phyloP scores from a whole-genome alignment of 2,113 vertebrate genomes.

The Vimba vimba region DNA sequence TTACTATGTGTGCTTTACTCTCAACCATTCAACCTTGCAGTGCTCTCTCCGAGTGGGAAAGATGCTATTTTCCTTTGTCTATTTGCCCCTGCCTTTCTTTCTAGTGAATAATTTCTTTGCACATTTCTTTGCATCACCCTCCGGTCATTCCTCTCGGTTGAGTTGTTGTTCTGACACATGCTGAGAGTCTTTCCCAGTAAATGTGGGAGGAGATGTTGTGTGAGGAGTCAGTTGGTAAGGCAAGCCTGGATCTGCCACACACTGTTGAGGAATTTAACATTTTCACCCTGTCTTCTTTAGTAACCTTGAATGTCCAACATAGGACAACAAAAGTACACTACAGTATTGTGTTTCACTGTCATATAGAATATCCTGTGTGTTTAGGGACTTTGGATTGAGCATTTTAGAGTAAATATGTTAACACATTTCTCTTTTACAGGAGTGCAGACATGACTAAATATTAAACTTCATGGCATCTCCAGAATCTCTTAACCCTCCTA shows the following conservation, averaged over 20 bases:
- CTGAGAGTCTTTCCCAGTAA: slow-evolving; percentile 11
- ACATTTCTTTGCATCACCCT: slow-evolving; percentile 18
- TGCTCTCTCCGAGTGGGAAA: neutral
- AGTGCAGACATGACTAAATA: slow-evolving; percentile 50
- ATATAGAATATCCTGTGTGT: neutral
- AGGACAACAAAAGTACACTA: neutral
- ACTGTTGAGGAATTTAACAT: slow-evolving; percentile 58
- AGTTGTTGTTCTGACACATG: slow-evolving; percentile 45
- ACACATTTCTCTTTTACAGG: slow-evolving; percentile 49
- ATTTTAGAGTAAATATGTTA: neutral
- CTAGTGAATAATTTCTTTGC: slow-evolving; percentile 59
- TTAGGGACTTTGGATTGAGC: neutral
- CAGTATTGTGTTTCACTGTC: neutral
- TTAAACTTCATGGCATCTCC: slow-evolving; percentile 53
- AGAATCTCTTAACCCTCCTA: slow-evolving; percentile 46
- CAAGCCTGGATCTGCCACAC: slow-evolving; percentile 57
- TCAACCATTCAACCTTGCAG: neutral
- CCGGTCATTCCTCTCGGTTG: slow-evolving; percentile 41
- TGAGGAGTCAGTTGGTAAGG: slow-evolving; percentile 18
- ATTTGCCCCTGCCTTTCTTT: slow-evolving; percentile 31
- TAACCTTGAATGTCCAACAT: neutral
- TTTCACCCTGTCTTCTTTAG: slow-evolving; percentile 7
- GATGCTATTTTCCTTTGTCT: slow-evolving; percentile 46
- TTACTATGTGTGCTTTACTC: slow-evolving; percentile 22
- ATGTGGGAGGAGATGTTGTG: slow-evolving; percentile 32